Evolutionary conservation across 2,888 invertebrate species (phyloP).

Genomic region (Tipula vernalis): DNA sequence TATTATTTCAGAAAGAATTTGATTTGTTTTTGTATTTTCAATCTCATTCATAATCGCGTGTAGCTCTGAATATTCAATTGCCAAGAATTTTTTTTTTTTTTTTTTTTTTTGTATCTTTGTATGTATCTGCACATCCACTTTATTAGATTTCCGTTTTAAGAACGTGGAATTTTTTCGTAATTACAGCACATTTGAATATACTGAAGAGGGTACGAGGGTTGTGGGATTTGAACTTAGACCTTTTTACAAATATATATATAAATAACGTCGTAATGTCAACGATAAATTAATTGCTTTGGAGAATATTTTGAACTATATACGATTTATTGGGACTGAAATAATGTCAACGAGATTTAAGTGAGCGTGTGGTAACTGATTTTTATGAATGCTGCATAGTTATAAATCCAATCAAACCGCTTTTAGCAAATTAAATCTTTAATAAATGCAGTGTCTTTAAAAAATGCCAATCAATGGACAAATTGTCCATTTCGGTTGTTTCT

Average conservation of each 20-base stretch:
- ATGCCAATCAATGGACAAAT: too few species aligned
- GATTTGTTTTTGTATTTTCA: neutral
- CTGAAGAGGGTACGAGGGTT: neutral
- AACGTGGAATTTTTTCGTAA: neutral
- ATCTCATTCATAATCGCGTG: neutral
- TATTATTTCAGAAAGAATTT: neutral
- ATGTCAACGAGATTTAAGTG: too few species aligned
- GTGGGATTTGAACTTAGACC: neutral
- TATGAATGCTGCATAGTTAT: too few species aligned
- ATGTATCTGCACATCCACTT: neutral
- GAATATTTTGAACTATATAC: neutral
- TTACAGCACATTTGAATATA: neutral
- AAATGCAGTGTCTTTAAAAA: too few species aligned
- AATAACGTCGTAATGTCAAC: neutral
- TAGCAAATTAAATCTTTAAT: too few species aligned
- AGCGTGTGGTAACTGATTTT: too few species aligned
- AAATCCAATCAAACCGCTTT: too few species aligned
- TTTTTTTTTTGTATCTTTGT: neutral
- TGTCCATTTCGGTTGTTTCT: too few species aligned
- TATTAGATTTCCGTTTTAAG: neutral
- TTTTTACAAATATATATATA: neutral
- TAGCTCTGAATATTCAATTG: neutral
- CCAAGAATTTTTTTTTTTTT: neutral
- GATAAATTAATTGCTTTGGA: neutral
- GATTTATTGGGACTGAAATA: too few species aligned